Evolutionary conservation across 2,113 vertebrate species (phyloP).

Genomic region (Silurus asotus): DNA sequence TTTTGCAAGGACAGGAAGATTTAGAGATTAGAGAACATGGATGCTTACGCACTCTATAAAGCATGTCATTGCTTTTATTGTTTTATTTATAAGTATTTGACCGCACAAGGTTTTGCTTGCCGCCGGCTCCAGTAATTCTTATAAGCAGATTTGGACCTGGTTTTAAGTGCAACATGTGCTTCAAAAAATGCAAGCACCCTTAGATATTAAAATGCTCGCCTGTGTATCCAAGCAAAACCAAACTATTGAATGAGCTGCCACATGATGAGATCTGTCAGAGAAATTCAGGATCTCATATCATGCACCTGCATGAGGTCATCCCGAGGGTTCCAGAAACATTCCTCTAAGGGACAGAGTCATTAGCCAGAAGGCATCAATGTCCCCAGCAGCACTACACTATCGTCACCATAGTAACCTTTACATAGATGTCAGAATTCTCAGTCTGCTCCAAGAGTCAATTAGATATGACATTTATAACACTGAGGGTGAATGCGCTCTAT

Average conservation of each 20-base stretch:
- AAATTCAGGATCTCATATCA: background rate
- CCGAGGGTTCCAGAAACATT: background rate
- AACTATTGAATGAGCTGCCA: background rate
- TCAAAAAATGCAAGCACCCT: background rate
- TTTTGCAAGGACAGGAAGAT: background rate
- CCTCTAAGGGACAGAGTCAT: background rate
- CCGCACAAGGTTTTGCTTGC: background rate
- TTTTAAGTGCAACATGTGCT: background rate
- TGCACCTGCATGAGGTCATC: background rate
- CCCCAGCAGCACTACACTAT: background rate
- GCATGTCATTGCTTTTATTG: background rate
- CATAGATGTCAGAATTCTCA: conserved; percentile 40
- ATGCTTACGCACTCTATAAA: background rate
- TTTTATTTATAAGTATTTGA: background rate
- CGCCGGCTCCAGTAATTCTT: background rate
- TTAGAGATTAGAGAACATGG: background rate
- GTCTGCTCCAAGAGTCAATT: conserved; percentile 34
- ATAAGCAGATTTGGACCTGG: background rate
- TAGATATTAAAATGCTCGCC: background rate
- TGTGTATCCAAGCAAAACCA: background rate
- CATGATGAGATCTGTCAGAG: background rate
- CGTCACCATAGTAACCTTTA: conserved; percentile 46
- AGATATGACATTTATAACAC: conserved; percentile 53
- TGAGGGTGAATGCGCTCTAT: background rate
- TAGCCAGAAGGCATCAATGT: background rate